Evolutionary conservation across 2,113 vertebrate genomes (phyloP).

Genomic region (Fulmarus glacialis): DNA sequence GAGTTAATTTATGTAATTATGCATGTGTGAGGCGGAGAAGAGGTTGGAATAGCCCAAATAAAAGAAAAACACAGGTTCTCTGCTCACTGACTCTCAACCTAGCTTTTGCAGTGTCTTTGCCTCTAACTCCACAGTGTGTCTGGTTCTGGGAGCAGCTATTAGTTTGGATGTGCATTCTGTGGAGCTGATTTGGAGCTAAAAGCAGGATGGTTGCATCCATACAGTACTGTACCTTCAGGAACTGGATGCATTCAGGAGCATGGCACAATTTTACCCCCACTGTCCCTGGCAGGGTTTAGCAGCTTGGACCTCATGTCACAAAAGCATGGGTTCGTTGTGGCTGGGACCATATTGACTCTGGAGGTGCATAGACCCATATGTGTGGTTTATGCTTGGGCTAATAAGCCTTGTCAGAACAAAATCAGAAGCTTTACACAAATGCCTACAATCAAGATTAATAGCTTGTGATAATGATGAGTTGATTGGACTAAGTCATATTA

Average conservation of each 20-base stretch:
- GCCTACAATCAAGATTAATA: background rate
- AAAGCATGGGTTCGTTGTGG: rapidly evolving
- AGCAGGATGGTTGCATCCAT: background rate
- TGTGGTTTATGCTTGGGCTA: background rate
- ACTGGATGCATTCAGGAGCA: background rate
- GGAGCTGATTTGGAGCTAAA: background rate
- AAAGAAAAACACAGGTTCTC: background rate
- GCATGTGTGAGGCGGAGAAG: background rate
- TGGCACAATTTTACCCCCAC: rapidly evolving
- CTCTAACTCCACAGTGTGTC: background rate
- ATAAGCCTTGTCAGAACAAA: background rate
- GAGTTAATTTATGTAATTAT: background rate
- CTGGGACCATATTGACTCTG: background rate
- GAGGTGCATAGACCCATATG: rapidly evolving
- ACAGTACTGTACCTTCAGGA: background rate
- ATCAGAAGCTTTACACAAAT: background rate
- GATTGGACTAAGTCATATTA: background rate
- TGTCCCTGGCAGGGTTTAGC: background rate
- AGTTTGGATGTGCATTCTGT: background rate
- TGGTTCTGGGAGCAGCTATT: background rate
- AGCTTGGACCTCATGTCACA: background rate
- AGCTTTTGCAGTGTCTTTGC: background rate
- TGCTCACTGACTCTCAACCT: background rate
- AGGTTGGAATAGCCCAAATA: background rate
- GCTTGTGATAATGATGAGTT: background rate